Evolutionary conservation across 2,888 invertebrate species (phyloP).

Genomic region (Adelognathus sp.): DNA sequence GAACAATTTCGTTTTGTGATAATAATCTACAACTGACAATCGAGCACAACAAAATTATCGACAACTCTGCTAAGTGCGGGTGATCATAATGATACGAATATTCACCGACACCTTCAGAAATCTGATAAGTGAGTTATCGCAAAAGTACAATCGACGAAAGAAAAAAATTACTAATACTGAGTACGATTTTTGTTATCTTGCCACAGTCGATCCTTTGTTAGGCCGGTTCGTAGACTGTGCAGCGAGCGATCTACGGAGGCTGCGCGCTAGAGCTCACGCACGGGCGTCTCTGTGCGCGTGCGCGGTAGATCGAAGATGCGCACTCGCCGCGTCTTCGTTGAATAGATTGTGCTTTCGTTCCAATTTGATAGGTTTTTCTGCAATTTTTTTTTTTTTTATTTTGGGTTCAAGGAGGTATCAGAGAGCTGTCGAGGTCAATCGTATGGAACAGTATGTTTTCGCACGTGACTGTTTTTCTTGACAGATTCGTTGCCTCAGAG

Average conservation of each 20-base stretch:
- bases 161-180: background rate
- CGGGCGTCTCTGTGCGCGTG: background rate
- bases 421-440: background rate
- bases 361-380: background rate
- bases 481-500: background rate
- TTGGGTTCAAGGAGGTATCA: background rate
- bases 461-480: conserved; percentile 4
- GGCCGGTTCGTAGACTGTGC: background rate
- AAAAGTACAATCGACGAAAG: background rate
- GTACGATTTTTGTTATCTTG: background rate
- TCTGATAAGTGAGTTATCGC: conserved; percentile 74
- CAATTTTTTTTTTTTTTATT: background rate
- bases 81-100: conserved; percentile 77
- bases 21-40: background rate
- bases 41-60: background rate
- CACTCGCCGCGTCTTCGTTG: no score
- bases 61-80: conserved; percentile 26
- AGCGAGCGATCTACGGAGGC: background rate
- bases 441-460: conserved; percentile 19
- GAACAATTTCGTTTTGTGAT: background rate
- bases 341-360: background rate
- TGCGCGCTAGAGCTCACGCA: background rate
- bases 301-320: background rate
- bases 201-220: background rate
- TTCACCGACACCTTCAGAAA: conserved; percentile 76